phyloP scores from a whole-genome alignment of 1,140 invertebrate genomes.

The Pseudomyrmex pallidus region DNA sequence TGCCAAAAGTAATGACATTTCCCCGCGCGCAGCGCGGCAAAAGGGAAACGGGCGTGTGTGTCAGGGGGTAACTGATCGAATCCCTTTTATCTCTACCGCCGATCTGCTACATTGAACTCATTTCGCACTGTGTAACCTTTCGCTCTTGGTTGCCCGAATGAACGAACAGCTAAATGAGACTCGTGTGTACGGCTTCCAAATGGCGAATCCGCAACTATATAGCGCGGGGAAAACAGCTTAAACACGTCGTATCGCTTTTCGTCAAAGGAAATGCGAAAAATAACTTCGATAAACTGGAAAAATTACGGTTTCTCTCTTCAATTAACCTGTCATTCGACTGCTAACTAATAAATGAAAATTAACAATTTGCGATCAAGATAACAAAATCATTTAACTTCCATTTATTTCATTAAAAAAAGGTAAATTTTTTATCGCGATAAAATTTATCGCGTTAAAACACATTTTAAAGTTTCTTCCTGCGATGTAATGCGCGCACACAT shows the following conservation, averaged over 20 bases:
- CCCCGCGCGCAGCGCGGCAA: slow-evolving; percentile 28
- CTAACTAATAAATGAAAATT: background rate
- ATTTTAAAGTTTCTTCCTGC: too few relatives aligned
- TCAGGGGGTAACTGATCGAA: slow-evolving; percentile 52
- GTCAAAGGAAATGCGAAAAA: background rate
- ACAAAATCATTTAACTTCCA: background rate
- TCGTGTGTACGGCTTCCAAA: slow-evolving; percentile 31
- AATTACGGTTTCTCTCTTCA: background rate
- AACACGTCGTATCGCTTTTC: background rate
- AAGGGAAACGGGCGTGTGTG: slow-evolving; percentile 58
- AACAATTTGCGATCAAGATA: background rate
- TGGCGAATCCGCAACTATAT: background rate
- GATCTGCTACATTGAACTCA: slow-evolving; percentile 59
- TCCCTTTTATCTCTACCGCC: slow-evolving; percentile 61
- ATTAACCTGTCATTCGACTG: background rate
- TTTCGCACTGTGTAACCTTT: slow-evolving; percentile 56
- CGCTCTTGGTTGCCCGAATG: slow-evolving; percentile 64
- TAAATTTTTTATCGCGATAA: too few relatives aligned
- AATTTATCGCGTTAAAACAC: too few relatives aligned
- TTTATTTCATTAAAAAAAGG: background rate
- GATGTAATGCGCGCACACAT: too few relatives aligned
- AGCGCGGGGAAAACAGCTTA: slow-evolving; percentile 3
- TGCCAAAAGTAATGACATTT: slow-evolving; percentile 59
- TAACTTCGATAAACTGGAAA: too few relatives aligned
- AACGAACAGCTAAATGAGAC: slow-evolving; percentile 71